A percentile compares a stretch with the other conserved stretches of the same genome.
Conservation (phyloP, 2,797 vertebrate genomes). For the Lacerta bilineata region DNA sequence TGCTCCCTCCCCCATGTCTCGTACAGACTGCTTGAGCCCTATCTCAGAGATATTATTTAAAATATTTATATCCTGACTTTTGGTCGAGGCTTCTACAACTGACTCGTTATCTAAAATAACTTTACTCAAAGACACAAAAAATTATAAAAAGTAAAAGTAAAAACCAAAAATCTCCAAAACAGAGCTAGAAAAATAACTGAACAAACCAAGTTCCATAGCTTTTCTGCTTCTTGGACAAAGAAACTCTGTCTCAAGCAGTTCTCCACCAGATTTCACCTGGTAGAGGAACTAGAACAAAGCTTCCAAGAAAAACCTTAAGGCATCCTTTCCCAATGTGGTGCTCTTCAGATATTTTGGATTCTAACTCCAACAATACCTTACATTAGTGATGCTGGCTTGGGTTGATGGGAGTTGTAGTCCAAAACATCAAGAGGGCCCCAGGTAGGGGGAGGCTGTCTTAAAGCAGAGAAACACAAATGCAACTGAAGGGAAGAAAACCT, state of each 20-base stretch:
- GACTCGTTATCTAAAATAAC: background rate
- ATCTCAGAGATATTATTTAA: background rate
- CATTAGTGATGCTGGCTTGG: too few relatives aligned
- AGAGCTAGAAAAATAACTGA: background rate
- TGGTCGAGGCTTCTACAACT: background rate
- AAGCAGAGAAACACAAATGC: too few relatives aligned
- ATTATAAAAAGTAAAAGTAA: background rate
- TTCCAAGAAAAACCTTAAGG: background rate
- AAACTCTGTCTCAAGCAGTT: background rate
- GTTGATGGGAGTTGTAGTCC: too few relatives aligned
- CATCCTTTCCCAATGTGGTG: background rate
- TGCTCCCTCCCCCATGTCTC: background rate
- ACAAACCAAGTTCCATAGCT: too few relatives aligned
- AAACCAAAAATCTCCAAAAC: background rate
- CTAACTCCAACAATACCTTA: too few relatives aligned
- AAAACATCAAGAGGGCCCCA: background rate
- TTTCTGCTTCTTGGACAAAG: too few relatives aligned
- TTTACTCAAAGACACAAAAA: background rate
- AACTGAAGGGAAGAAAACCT: too few relatives aligned
- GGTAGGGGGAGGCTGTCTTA: too few relatives aligned
- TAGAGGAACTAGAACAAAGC: background rate
- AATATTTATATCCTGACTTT: background rate
- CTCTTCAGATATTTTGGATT: too few relatives aligned
- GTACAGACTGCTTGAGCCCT: background rate
- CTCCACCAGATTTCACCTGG: background rate